Evolutionary conservation across 2,113 vertebrate genomes (phyloP), one percentile per base, ranked within the genome.

Genomic region (Pyrgilauda ruficollis): DNA sequence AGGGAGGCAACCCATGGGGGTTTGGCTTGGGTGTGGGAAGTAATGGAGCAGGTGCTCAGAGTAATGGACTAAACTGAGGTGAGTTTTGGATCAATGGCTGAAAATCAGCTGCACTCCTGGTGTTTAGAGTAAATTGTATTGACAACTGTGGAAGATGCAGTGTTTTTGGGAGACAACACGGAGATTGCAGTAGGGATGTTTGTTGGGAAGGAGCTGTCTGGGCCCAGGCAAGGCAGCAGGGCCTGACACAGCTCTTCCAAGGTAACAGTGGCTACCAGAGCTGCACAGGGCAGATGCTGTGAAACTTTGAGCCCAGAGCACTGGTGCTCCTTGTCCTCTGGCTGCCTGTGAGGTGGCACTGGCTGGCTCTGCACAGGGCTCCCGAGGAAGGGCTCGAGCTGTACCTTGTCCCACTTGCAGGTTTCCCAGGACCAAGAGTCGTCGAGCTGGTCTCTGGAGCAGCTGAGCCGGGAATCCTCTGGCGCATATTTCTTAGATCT

Each of bases 1-100:
- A n/a, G 10, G 19, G 12, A 22, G 24, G 31, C 26, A 26, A 27
- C 8, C 9, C 2, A 0, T 0, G 3, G 5, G 1, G 39, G 5
- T 23, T 46, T 1, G 68, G 53, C 28, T 67, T 63, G 31, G 47
- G 28, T 8, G 3, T 7, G 28, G 10, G 30, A 47, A 55, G 44
- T 31, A 39, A 21, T 9, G 37, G 23, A 80, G 41, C 11, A 15
- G 23, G 1, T 67, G 52, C 52, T 28, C 39, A 72, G 28, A 20
- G 13, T 8, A 3, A 26, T 14, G 39, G 15, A 31, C n/a, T 44
- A 2, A 84, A 44, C 5, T 9, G 35, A 44, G 30, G 24, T 66
- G 9, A 33, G 5, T 47, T 37, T 37, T 37, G 37, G 37, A 13
- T 4, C 0, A 0, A 6, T 19, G 52, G 30, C 33, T 83, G 75